Base-by-base conservation (phyloP, 92 coral and sea anemone genomes). In the Zoanthus solanderi region DNA sequence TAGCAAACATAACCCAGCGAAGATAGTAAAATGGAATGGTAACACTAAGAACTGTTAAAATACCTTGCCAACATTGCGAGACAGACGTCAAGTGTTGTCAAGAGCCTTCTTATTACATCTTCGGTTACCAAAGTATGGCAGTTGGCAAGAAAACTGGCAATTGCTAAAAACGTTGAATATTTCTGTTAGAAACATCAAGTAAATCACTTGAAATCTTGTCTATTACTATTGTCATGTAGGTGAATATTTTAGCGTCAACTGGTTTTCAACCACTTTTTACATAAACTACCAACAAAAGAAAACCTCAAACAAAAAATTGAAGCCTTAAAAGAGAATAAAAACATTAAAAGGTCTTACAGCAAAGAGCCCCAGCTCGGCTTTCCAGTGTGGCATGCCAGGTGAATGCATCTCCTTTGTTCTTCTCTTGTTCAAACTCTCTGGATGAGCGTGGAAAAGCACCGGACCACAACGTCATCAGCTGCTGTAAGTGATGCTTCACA, bases 381-480 rank as follows among this genome's bases (percentile, higher is more conserved):
- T 97, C 99, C 63, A 97, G 92, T 3, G 99, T 94, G 31, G 95
- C 99, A 57, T 97, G 99, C 99, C 99, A 97, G 30, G 98, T 97
- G 86, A 93, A 97, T 3, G 98, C 87, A 88, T 97, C 99, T 78
- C 99, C 99, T 76, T 93, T 95, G 84, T 17, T 93, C 60, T 92
- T 97, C 94, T 97, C 99, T 31, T 96, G 95, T 77, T 95, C 97
- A 88, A 94, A 96, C 68, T 97, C 99, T 80, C 95, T 96, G 57
- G 94, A 89, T 31, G 97, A 88, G 60, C 92, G 94, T 7, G 99
- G 99, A 78, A 97, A 97, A 15, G 98, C 94, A 90, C 90, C 92
- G 32, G 96, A 69, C 99, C 99, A 97, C 91, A 97, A 90, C 13
- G 88, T 88, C 57, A 97, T 92, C 96, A 97, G 92, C 88, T 93